Conservation (phyloP, 92 coral and sea anemone genomes). For the Pocillopora meandrina region DNA sequence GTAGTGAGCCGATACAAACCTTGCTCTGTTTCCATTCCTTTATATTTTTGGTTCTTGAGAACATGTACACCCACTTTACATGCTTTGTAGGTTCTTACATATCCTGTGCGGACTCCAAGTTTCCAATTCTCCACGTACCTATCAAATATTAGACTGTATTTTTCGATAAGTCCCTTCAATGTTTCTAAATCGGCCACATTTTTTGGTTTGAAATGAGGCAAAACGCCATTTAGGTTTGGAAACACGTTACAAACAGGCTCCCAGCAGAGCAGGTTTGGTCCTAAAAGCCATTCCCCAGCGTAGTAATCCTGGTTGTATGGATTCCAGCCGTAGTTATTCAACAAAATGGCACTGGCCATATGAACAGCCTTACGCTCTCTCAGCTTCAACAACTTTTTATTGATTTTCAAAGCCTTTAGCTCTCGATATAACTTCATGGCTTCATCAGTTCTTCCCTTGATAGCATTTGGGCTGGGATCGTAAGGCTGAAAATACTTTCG, state of each 20-base stretch:
- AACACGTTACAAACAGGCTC: constrained; percentile 61
- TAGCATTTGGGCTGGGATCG: constrained; percentile 54
- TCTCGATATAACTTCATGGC: constrained; percentile 35
- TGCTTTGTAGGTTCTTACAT: constrained; percentile 56
- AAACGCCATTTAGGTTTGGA: neutral
- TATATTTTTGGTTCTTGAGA: constrained; percentile 37
- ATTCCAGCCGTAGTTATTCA: constrained; percentile 58
- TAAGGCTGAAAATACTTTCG: constrained; percentile 52
- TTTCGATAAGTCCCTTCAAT: constrained; percentile 32
- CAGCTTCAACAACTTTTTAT: constrained; percentile 32
- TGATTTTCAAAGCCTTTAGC: constrained; percentile 18
- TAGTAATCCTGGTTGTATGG: constrained; percentile 74
- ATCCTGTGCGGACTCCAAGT: constrained; percentile 63
- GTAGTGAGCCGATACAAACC: constrained; percentile 13
- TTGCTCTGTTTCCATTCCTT: constrained; percentile 19
- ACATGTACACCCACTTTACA: constrained; percentile 59
- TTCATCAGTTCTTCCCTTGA: constrained; percentile 51
- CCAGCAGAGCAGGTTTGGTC: constrained; percentile 68
- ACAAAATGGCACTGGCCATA: constrained; percentile 60
- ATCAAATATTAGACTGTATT: constrained; percentile 44
- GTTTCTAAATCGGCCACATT: constrained; percentile 45
- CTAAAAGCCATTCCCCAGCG: constrained; percentile 81
- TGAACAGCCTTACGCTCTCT: constrained; percentile 62
- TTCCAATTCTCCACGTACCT: constrained; percentile 66
- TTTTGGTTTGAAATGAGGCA: constrained; percentile 44